Conservation (phyloP, 53 echinoderm and acorn worm genomes). For the Glandiceps talaboti region DNA sequence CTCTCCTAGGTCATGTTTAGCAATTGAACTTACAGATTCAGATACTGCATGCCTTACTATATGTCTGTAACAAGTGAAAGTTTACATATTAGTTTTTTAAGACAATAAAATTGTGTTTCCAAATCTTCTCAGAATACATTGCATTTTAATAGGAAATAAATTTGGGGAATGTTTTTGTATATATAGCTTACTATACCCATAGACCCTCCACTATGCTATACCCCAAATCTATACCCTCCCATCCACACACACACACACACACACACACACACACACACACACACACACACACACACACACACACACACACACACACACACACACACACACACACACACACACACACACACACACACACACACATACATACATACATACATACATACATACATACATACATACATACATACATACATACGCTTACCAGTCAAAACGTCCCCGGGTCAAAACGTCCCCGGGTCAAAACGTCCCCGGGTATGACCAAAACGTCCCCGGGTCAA, state of each 20-base stretch:
- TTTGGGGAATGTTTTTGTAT: too few species aligned
- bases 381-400: neutral
- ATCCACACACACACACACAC: neutral
- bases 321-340: neutral
- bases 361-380: too few species aligned
- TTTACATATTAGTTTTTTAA: too few species aligned
- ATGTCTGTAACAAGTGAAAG: constrained; percentile 53
- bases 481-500: too few species aligned
- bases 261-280: neutral
- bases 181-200: too few species aligned
- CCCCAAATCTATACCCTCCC: neutral
- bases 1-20: constrained; percentile 63
- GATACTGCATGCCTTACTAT: constrained; percentile 69
- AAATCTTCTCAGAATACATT: too few species aligned
- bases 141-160: too few species aligned
- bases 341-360: neutral
- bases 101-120: too few species aligned
- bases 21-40: constrained; percentile 64
- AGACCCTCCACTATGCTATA: too few species aligned
- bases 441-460: too few species aligned
- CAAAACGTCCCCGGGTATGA: too few species aligned
- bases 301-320: neutral
- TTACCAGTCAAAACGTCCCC: too few species aligned
- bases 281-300: neutral
- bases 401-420: neutral